Conservation (phyloP, 1,140 invertebrate species). For the Hypothenemus hampei region DNA sequence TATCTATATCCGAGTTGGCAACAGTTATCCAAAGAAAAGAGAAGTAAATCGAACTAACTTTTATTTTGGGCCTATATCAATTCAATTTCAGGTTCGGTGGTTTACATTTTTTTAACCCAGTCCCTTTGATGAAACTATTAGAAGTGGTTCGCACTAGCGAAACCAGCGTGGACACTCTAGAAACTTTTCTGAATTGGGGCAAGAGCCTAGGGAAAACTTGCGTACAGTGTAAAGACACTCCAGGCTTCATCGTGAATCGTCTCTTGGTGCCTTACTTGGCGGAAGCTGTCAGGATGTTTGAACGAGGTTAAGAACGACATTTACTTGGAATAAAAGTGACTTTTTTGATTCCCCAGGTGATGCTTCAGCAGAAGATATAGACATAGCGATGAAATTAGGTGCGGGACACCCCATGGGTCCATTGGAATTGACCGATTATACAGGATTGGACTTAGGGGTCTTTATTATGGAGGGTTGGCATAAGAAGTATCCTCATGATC, state of each 20-base stretch:
- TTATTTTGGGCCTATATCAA: no score
- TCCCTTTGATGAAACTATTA: slow-evolving; percentile 85
- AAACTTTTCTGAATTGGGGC: slow-evolving; percentile 69
- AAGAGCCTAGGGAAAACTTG: slow-evolving; percentile 73
- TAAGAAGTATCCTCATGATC: slow-evolving; percentile 70
- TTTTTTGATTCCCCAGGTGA: slow-evolving; percentile 50
- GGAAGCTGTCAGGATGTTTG: slow-evolving; percentile 70
- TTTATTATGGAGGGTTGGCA: slow-evolving; percentile 69
- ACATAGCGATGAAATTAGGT: slow-evolving; percentile 83
- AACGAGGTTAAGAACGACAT: slow-evolving; percentile 50
- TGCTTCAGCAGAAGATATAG: slow-evolving; percentile 68
- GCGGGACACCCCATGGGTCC: slow-evolving; percentile 84
- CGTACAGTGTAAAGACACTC: slow-evolving; percentile 79
- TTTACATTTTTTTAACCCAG: slow-evolving; percentile 91
- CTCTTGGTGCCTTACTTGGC: slow-evolving; percentile 72
- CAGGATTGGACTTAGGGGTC: slow-evolving; percentile 68
- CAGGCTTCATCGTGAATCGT: slow-evolving; percentile 82
- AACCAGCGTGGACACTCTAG: slow-evolving; percentile 71
- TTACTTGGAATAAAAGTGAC: neutral
- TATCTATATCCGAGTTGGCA: slow-evolving; percentile 78
- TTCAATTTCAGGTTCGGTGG: slow-evolving; percentile 74
- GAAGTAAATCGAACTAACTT: no score
- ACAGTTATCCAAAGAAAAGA: slow-evolving; percentile 58
- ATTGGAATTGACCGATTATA: slow-evolving; percentile 75
- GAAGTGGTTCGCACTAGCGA: slow-evolving; percentile 68